Percentiles rank a stretch among this genome's conserved stretches.
Conservation (phyloP, 1,140 invertebrate genomes). For the Cherax destructor region DNA sequence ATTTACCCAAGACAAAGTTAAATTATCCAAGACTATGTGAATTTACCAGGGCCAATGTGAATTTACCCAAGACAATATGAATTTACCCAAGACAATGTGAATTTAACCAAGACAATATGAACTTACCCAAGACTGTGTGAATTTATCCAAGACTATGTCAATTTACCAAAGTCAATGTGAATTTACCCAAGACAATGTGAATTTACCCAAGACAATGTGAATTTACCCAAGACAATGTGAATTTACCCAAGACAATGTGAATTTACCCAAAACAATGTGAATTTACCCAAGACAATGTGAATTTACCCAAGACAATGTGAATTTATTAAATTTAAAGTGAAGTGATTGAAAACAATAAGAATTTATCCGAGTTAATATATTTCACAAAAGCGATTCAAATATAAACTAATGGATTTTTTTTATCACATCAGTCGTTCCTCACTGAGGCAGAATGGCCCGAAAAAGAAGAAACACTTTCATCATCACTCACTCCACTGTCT, state of each 20-base stretch:
- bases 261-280: neutral
- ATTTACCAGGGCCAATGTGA: no score
- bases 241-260: neutral
- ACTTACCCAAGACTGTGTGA: no score
- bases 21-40: no score
- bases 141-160: neutral
- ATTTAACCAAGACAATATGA: no score
- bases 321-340: neutral
- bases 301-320: neutral
- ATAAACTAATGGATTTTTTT: no score
- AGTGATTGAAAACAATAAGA: neutral
- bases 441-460: no score
- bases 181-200: neutral
- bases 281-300: neutral
- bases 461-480: no score
- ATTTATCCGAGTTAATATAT: neutral
- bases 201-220: neutral
- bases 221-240: neutral
- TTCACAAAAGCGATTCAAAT: neutral
- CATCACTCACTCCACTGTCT: no score
- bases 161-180: neutral
- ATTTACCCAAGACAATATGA: no score
- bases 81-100: no score
- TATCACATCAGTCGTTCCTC: no score
- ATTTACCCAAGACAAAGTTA: no score